Percentiles rank a stretch among this genome's conserved stretches.
Conservation (phyloP, 2,797 vertebrate species). For the Leptoclinus maculatus region DNA sequence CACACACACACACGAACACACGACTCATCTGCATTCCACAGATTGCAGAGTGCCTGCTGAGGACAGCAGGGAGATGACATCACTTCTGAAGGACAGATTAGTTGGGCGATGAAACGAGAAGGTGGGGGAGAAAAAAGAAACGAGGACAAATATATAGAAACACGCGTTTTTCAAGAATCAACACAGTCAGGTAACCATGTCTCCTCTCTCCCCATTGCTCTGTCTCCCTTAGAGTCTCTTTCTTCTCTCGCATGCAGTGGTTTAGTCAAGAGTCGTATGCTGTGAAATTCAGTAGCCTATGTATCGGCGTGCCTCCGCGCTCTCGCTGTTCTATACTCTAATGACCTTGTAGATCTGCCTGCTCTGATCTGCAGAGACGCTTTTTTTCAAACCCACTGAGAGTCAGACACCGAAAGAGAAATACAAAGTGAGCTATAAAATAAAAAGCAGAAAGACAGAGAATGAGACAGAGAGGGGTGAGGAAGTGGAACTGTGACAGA, state of each 20-base stretch:
- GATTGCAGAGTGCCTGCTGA: conserved; percentile 55
- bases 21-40: conserved; percentile 71
- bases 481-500: conserved; percentile 28
- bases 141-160: conserved; percentile 14
- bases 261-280: conserved; percentile 23
- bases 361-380: conserved; percentile 73
- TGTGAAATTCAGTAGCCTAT: conserved; percentile 57
- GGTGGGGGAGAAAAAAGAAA: conserved; percentile 19
- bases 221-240: neutral
- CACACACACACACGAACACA: conserved; percentile 34
- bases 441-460: conserved; percentile 20
- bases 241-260: conserved; percentile 25
- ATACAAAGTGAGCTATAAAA: conserved; percentile 40
- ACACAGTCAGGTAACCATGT: conserved; percentile 5
- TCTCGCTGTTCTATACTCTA: conserved; percentile 63
- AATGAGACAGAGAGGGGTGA: conserved; percentile 26
- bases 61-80: conserved; percentile 74
- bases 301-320: conserved; percentile 50
- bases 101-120: conserved; percentile 42
- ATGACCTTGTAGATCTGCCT: conserved; percentile 78
- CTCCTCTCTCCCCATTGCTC: neutral
- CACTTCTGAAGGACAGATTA: conserved; percentile 70
- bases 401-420: conserved; percentile 44
- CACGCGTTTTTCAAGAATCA: conserved; percentile 13
- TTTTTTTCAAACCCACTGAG: conserved; percentile 55